phyloP scores from a whole-genome alignment of 2,113 vertebrate genomes.

The Labeo rohita region DNA sequence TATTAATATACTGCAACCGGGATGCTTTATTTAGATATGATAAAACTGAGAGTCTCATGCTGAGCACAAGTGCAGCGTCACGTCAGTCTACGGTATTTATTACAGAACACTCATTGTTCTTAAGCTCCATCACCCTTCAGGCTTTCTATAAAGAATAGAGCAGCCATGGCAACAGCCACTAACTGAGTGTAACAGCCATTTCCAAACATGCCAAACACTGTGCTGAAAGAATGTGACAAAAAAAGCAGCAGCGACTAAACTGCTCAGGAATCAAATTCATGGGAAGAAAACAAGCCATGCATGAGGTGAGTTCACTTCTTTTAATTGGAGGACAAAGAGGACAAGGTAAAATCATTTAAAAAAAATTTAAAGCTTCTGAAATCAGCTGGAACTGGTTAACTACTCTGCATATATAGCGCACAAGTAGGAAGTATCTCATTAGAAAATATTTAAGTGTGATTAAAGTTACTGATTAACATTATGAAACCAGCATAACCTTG shows the following conservation, averaged over 20 bases:
- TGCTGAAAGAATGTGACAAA: constrained; percentile 32
- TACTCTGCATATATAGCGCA: neutral
- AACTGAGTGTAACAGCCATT: constrained; percentile 41
- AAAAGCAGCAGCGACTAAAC: constrained; percentile 32
- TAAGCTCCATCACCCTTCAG: constrained; percentile 37
- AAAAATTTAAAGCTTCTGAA: neutral
- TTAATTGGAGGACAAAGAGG: neutral
- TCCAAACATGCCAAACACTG: constrained; percentile 12
- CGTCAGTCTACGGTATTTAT: constrained; percentile 4
- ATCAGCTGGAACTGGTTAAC: neutral
- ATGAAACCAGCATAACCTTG: neutral
- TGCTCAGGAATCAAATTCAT: neutral
- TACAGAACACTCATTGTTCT: constrained; percentile 56
- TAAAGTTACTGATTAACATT: neutral
- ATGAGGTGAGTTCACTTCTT: constrained; percentile 10
- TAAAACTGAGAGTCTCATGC: neutral
- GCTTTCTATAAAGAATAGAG: constrained; percentile 48
- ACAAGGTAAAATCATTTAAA: neutral
- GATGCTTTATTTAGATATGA: neutral
- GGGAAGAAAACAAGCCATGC: neutral
- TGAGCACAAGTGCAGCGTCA: neutral
- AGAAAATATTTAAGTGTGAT: neutral
- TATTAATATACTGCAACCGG: neutral
- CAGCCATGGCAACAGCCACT: constrained; percentile 59
- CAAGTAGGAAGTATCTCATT: neutral